Evolutionary conservation across 1,140 invertebrate genomes (phyloP), one percentile per base, ranked within the genome.

Genomic region (Sitobion miscanthi): DNA sequence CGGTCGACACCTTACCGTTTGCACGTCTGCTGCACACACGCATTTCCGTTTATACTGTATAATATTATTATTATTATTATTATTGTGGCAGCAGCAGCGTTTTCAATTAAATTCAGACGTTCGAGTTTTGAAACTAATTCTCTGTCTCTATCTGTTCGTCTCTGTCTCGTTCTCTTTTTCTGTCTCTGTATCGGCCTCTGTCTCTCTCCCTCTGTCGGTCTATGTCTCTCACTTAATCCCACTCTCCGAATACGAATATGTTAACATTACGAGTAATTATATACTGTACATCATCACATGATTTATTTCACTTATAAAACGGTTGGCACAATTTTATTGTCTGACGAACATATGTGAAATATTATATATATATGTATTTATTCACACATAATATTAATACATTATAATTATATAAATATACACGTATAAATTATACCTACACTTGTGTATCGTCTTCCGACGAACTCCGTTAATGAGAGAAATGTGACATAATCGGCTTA

Each of bases 291-390:
- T 42, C 83, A 14, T 45, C 42, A 8, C 17, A 38, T 85, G 45
- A 85, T 85, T 85, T 45, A 85, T 85, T 85, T 85, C 38, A 45
- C 83, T 85, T 85, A 77, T n/a, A 14, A 30, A 85, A 85, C 38
- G 23, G n/a, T 85, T 45, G 45, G 25, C 38, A 85, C 3, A 35
- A 38, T 17, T 21, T 42, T 25, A 85, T 45, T 85, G 38, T 85
- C 83, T 45, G 25, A 85, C 23, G 83, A 45, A 25, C 30, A 54
- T 54, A 45, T 42, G 21, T 83, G 38, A 42, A 38, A 83, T 85
- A 85, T 2, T 85, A 85, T 45, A 25, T 35, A 77, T 30, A 82
- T 38, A 85, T 42, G 42, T 23, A 42, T 62, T 62, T 69, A 30
- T n/a, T 69, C 35, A 45, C 35, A 23, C 82, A 11, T 42, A 85